Evolutionary conservation across 2,888 invertebrate species (phyloP).

Genomic region (Autographa pulchrina): DNA sequence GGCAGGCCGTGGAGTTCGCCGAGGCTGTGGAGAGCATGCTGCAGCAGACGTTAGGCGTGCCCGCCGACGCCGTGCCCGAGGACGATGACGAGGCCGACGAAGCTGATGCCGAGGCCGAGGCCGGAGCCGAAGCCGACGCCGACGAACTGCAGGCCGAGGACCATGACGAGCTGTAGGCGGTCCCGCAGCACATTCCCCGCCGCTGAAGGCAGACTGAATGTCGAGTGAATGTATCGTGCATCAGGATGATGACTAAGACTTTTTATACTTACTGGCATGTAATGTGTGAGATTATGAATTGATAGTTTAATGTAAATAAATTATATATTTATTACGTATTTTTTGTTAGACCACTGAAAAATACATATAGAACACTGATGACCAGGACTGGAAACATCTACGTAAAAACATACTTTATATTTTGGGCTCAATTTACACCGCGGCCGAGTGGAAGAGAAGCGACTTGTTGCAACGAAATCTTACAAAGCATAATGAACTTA

Average conservation of each 20-base stretch:
- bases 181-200: constrained; percentile 23
- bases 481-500: too few species aligned
- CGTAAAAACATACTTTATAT: too few species aligned
- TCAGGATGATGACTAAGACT: constrained; percentile 23
- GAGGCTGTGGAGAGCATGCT: constrained; percentile 97
- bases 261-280: constrained; percentile 54
- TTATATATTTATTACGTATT: constrained; percentile 61
- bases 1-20: constrained; percentile 93
- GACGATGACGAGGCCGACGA: constrained; percentile 63
- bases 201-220: constrained; percentile 18
- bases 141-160: constrained; percentile 59
- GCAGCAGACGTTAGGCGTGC: constrained; percentile 93
- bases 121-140: constrained; percentile 46
- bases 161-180: constrained; percentile 76
- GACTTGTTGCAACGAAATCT: too few species aligned
- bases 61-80: constrained; percentile 91
- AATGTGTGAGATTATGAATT: constrained; percentile 45
- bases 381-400: too few species aligned
- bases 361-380: too few species aligned
- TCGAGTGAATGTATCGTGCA: constrained; percentile 32
- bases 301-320: constrained; percentile 69
- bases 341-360: constrained; percentile 5
- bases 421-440: too few species aligned
- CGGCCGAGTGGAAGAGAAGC: too few species aligned
- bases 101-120: constrained; percentile 58